These are phyloP conservation scores for Bathynomus jamesi DNA, from an alignment of 1,140 invertebrate species.

Conservation along the genomic window DNA sequence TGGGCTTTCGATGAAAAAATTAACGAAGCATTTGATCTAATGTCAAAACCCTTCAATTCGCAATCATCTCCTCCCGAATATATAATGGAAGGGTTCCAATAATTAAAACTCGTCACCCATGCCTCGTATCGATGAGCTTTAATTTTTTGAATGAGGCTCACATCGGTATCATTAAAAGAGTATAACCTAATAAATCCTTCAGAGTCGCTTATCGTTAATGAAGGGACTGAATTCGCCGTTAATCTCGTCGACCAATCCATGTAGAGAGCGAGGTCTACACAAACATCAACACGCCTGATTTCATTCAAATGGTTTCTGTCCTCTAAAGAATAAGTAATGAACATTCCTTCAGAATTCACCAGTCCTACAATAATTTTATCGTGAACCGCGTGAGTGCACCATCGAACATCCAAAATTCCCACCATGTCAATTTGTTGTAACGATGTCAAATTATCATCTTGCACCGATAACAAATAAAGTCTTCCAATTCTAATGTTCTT, in stretches of 20 bases:
- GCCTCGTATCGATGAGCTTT: constrained; percentile 72
- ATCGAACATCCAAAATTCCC: constrained; percentile 72
- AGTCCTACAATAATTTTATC: constrained; percentile 52
- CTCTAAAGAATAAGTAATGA: constrained; percentile 52
- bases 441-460: constrained; percentile 39
- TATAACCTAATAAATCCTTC: constrained; percentile 57
- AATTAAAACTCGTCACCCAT: constrained; percentile 77
- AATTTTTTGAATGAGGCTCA: constrained; percentile 48
- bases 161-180: constrained; percentile 41
- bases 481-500: constrained; percentile 38
- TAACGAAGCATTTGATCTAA: constrained; percentile 44
- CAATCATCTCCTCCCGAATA: constrained; percentile 81
- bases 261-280: constrained; percentile 54
- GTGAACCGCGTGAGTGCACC: constrained; percentile 50
- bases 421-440: constrained; percentile 53
- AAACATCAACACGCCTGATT: constrained; percentile 41
- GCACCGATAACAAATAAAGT: constrained; percentile 40
- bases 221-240: constrained; percentile 37
- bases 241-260: constrained; percentile 55
- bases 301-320: constrained; percentile 37
- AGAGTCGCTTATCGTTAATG: constrained; percentile 67
- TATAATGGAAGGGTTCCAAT: constrained; percentile 60
- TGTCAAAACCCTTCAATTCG: constrained; percentile 63
- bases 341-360: constrained; percentile 54
- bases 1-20: background rate